Conservation (phyloP, 2,113 vertebrate genomes). For the Platycercus adscitus region DNA sequence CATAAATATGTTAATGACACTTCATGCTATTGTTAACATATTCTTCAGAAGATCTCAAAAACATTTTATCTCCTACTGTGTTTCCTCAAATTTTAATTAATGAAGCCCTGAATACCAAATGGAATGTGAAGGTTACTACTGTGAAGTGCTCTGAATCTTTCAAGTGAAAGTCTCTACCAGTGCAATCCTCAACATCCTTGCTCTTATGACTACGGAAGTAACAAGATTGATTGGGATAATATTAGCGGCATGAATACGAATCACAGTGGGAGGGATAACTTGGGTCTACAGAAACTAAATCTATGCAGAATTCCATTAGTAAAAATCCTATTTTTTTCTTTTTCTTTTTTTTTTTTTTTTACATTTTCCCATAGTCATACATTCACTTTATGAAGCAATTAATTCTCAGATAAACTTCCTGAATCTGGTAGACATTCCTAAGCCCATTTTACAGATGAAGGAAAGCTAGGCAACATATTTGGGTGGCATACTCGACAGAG, state of each 20-base stretch:
- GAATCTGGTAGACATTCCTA: not conserved
- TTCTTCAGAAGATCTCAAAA: slow-evolving; percentile 10
- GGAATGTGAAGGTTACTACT: slow-evolving; percentile 67
- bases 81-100: slow-evolving; percentile 63
- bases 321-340: not conserved
- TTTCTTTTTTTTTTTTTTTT: not conserved
- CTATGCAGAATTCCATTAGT: not conserved
- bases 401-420: not conserved
- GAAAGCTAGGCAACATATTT: not conserved
- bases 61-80: slow-evolving; percentile 43
- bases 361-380: not conserved
- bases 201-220: not conserved
- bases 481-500: not conserved
- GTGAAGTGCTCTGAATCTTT: slow-evolving; percentile 61
- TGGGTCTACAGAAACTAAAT: not conserved
- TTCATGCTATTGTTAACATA: slow-evolving; percentile 20
- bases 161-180: slow-evolving; percentile 13
- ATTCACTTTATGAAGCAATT: not conserved
- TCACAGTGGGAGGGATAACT: not conserved
- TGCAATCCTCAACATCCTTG: slow-evolving; percentile 1
- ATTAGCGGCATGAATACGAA: not conserved
- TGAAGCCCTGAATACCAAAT: slow-evolving; percentile 46
- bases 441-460: not conserved
- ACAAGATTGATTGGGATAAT: not conserved
- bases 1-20: slow-evolving; percentile 49